Evolutionary conservation across 2,797 vertebrate species (phyloP), one percentile per base, ranked within the genome.

Genomic region (Falco biarmicus): DNA sequence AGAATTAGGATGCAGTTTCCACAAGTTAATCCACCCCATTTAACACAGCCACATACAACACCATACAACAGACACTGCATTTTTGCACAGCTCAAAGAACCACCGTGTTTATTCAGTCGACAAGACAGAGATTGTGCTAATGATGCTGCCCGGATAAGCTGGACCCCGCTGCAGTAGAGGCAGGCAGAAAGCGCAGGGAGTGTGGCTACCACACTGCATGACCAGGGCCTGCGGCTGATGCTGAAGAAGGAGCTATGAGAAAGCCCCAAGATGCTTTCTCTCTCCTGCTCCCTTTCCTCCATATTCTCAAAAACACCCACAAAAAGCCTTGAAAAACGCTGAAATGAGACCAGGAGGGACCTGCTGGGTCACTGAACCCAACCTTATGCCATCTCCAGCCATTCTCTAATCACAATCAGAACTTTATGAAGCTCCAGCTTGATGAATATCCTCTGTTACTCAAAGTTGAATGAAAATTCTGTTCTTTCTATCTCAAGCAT

Each of bases 151-250:
- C 41, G 75, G 68, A 74, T 0, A 2, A 24, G 43, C 24, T 51
- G n/a, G 61, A 47, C 26, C 17, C 37, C 10, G 18, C 4, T 59
- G 18, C 15, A n/a, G 19, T 6, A 47, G 1, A 4, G 28, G 2
- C 5, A 4, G 28, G 2, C 5, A 77, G 26, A 71, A 60, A 64
- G 18, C 29, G 37, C 57, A 54, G 57, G 32, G 5, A 17, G 19
- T 0, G 2, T 4, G 14, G 6, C 31, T 59, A 1, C 13, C 50
- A 4, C 19, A 8, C 11, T 1, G 3, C 34, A 29, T 1, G 5
- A 22, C 34, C 4, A 2, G 15, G 45, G 14, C 13, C 34, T n/a
- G 19, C 0, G 3, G 34, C 3, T 70, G 32, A 37, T 65, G 28
- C 16, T 73, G 60, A n/a, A 39, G 7, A 70, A 95, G 26, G 5